A percentile compares a stretch with the other conserved stretches of the same genome.
Evolutionary conservation across 2,888 invertebrate species (phyloP).

Genomic region (Coremacera marginata): DNA sequence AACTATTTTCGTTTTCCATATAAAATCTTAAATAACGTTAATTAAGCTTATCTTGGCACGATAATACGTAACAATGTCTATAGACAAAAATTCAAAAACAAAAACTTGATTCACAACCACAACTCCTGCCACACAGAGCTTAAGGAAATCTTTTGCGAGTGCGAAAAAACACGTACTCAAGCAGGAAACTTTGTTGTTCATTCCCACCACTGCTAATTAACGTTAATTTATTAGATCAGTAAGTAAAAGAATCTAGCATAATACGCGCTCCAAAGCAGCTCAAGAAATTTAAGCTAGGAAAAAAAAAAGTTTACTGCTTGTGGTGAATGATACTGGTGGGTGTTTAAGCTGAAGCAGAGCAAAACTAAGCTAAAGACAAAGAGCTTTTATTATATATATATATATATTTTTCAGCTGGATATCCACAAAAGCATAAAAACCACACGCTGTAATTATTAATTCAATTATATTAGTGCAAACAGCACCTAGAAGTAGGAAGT

Average conservation of each 20-base stretch:
- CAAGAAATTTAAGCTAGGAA: too few species aligned
- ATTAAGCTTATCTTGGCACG: not conserved
- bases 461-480: slow-evolving; percentile 67
- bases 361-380: not conserved
- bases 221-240: slow-evolving; percentile 68
- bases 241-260: slow-evolving; percentile 58
- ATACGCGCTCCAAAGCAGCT: slow-evolving; percentile 31
- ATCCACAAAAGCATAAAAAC: slow-evolving; percentile 62
- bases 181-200: slow-evolving; percentile 16
- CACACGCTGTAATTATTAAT: slow-evolving; percentile 68
- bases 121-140: not conserved
- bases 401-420: slow-evolving; percentile 58
- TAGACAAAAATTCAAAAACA: not conserved
- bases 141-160: slow-evolving; percentile 56
- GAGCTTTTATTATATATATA: not conserved
- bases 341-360: not conserved
- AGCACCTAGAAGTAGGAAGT: slow-evolving; percentile 47
- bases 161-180: slow-evolving; percentile 62
- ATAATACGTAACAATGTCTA: too few species aligned
- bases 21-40: slow-evolving; percentile 6
- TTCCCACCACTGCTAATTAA: slow-evolving; percentile 65
- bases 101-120: not conserved
- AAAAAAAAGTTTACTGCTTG: slow-evolving; percentile 58
- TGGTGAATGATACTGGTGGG: not conserved
- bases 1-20: too few species aligned